Evolutionary conservation across 2,113 vertebrate species (phyloP), one percentile per base, ranked within the genome.

Genomic region (Neolamprologus hecqui): DNA sequence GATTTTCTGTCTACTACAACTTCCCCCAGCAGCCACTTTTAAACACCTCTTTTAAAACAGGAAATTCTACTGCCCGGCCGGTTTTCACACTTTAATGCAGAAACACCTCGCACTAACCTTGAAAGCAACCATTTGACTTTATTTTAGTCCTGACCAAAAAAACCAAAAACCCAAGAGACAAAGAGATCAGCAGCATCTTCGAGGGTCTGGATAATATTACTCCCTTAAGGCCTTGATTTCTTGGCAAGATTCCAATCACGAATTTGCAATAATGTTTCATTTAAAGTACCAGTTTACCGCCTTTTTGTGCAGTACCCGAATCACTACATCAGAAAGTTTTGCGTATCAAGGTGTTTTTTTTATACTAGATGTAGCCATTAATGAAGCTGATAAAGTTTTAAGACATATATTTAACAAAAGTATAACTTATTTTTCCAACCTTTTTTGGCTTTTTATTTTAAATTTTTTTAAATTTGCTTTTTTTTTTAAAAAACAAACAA

Each of bases 1-100:
- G 82, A 85, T 89, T 93, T 86, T 84, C 84, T 85, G 82, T 88
- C 75, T 9, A 33, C 84, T 77, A 33, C n/a, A 60, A 75, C 65
- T 40, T 51, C 23, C 65, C 65, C 70, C 51, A 58, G 53, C 73
- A 45, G 53, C 77, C 77, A 54, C 42, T 63, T 82, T 81, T 79
- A 55, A 84, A 88, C 84, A 40, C 28, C 8, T 49, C 54, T 51
- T 45, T 47, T 82, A 28, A 47, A 42, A 42, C 19, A 45, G 81
- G 60, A 83, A 65, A 35, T 51, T 85, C 60, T 53, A 19, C 63
- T 26, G 17, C 57, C 15, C 1, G 3, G 37, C 40, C 13, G 47
- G 40, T 45, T 73, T 17, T 73, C 21, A 73, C 40, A 45, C 68
- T 73, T 73, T 54, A n/a, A 42, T 55, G 60, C 75, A 10, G 63